These are phyloP conservation scores for Lacerta bilineata DNA, from an alignment of 2,797 vertebrate genomes.

Conservation along the genomic window DNA sequence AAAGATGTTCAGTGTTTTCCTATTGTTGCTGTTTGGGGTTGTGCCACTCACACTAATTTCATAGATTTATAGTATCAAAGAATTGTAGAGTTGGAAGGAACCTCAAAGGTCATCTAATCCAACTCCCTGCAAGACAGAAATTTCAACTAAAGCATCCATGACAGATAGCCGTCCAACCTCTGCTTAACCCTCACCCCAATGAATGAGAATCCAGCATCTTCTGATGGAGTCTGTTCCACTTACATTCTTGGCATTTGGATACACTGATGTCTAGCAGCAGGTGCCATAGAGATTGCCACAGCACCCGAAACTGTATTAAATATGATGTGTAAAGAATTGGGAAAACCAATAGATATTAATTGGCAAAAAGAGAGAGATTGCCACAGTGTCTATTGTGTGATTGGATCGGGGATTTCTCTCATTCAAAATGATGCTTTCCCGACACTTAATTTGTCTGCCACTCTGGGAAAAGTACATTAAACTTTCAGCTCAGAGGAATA, in stretches of 20 bases:
- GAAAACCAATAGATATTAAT: too few species aligned
- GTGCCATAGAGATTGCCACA: not conserved
- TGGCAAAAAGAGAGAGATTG: not conserved
- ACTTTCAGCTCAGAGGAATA: not conserved
- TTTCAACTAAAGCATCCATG: too few species aligned
- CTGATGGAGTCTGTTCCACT: not conserved
- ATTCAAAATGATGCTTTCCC: not conserved
- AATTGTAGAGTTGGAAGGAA: too few species aligned
- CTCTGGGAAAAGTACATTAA: not conserved
- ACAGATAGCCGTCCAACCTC: too few species aligned
- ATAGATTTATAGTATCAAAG: too few species aligned
- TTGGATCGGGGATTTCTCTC: not conserved
- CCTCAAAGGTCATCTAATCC: too few species aligned
- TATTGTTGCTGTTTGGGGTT: not conserved
- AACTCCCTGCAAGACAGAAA: too few species aligned
- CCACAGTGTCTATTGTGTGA: not conserved
- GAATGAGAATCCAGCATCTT: too few species aligned
- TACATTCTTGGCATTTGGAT: not conserved
- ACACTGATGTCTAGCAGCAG: not conserved
- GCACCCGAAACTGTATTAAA: too few species aligned
- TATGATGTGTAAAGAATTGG: too few species aligned
- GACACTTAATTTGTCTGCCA: not conserved
- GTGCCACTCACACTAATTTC: not conserved
- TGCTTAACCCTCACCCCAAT: too few species aligned
- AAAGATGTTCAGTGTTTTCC: not conserved